Conservation (phyloP, 2,888 invertebrate genomes). For the Microchrysa polita region DNA sequence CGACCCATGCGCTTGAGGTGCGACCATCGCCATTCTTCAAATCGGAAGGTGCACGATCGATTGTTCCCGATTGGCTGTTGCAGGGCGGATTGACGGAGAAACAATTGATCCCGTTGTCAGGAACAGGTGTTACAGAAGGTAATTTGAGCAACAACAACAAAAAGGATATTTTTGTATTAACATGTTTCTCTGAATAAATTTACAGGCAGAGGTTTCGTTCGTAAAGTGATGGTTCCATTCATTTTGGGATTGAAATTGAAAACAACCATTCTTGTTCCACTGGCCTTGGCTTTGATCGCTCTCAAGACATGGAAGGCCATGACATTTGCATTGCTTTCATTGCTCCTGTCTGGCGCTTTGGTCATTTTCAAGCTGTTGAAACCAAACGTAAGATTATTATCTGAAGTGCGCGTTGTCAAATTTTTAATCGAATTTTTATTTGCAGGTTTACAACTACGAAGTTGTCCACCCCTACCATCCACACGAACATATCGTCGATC, state of each 20-base stretch:
- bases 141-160: constrained; percentile 41
- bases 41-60: constrained; percentile 60
- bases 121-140: constrained; percentile 64
- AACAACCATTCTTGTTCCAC: constrained; percentile 82
- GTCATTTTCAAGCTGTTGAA: constrained; percentile 88
- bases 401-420: background rate
- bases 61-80: constrained; percentile 60
- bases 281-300: constrained; percentile 83
- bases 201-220: constrained; percentile 82
- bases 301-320: constrained; percentile 91
- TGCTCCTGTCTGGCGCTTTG: constrained; percentile 86
- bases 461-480: constrained; percentile 81
- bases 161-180: constrained; percentile 33
- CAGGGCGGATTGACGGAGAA: constrained; percentile 70
- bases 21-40: constrained; percentile 74
- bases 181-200: constrained; percentile 37
- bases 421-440: constrained; percentile 39
- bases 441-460: constrained; percentile 80
- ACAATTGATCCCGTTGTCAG: constrained; percentile 75
- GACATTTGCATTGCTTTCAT: constrained; percentile 82
- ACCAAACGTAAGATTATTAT: constrained; percentile 70
- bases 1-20: constrained; percentile 78
- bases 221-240: constrained; percentile 86
- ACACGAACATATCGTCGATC: constrained; percentile 66
- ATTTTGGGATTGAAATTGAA: constrained; percentile 87